Percentiles rank a stretch among this genome's conserved stretches.
phyloP scores from a whole-genome alignment of 2,888 invertebrate species.

The Geophilus truncorum region DNA sequence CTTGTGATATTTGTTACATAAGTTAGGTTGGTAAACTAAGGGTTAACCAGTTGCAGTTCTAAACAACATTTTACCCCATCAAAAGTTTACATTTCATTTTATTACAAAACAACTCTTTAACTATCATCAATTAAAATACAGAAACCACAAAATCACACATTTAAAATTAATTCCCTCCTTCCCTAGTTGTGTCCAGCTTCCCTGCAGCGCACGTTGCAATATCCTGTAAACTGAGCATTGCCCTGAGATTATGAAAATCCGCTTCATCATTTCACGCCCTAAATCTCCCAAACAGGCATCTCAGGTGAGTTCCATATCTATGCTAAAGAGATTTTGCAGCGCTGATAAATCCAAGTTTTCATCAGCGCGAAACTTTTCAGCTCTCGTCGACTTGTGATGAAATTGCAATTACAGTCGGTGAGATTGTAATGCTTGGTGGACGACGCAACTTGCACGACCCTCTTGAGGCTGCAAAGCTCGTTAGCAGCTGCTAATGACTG shows the following conservation, averaged over 20 bases:
- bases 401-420: neutral
- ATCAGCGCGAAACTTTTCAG: neutral
- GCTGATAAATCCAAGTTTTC: neutral
- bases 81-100: too few relatives aligned
- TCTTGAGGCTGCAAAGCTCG: neutral
- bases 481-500: neutral
- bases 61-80: too few relatives aligned
- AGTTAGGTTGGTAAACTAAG: too few relatives aligned
- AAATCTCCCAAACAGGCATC: neutral
- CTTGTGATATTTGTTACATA: too few relatives aligned
- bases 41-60: too few relatives aligned
- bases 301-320: neutral
- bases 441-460: neutral
- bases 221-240: neutral
- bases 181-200: neutral
- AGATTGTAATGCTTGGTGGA: neutral
- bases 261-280: neutral
- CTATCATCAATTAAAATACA: too few relatives aligned
- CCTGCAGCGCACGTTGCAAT: neutral
- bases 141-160: too few relatives aligned
- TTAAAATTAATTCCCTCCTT: neutral
- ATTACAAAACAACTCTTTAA: too few relatives aligned
- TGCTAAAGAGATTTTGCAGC: neutral
- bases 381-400: neutral
- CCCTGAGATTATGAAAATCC: neutral